Percentiles rank a stretch among this genome's conserved stretches.
Conservation (phyloP, 2,797 vertebrate species). For the Falco berigora region DNA sequence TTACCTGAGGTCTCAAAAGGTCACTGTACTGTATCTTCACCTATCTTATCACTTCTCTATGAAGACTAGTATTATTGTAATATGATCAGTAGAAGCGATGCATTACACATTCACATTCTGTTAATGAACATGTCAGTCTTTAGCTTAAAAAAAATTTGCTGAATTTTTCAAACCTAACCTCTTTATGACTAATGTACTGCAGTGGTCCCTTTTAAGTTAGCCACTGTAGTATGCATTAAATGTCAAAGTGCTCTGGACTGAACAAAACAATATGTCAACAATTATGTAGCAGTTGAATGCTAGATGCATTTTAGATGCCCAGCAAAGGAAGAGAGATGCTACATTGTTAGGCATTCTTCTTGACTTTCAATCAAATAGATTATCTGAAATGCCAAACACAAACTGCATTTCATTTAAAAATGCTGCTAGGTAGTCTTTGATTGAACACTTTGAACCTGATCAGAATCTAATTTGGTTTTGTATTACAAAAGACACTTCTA, state of each 20-base stretch:
- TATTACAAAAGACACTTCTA: conserved; percentile 31
- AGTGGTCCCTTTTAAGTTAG: background rate
- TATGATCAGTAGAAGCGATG: background rate
- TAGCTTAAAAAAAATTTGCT: too few species aligned
- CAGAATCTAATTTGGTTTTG: conserved; percentile 58
- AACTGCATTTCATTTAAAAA: conserved; percentile 63
- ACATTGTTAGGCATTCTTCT: conserved; percentile 38
- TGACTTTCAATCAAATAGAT: conserved; percentile 63
- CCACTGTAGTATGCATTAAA: background rate
- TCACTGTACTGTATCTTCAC: background rate
- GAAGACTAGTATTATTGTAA: background rate
- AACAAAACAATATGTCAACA: conserved; percentile 12
- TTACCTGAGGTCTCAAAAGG: background rate
- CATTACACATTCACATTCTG: background rate
- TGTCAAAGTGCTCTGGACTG: conserved; percentile 21
- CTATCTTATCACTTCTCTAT: background rate
- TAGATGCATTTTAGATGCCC: conserved; percentile 21
- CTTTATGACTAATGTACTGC: background rate
- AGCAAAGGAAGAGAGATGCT: conserved; percentile 30
- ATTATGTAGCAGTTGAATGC: conserved; percentile 27
- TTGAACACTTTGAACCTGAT: conserved; percentile 59
- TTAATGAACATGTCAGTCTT: background rate
- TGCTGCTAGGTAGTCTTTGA: conserved; percentile 50
- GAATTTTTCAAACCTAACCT: too few species aligned
- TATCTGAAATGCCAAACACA: conserved; percentile 62